A percentile compares a stretch with the other conserved stretches of the same genome.
phyloP scores from a whole-genome alignment of 2,888 invertebrate genomes.

The Metopia argyrocephala region DNA sequence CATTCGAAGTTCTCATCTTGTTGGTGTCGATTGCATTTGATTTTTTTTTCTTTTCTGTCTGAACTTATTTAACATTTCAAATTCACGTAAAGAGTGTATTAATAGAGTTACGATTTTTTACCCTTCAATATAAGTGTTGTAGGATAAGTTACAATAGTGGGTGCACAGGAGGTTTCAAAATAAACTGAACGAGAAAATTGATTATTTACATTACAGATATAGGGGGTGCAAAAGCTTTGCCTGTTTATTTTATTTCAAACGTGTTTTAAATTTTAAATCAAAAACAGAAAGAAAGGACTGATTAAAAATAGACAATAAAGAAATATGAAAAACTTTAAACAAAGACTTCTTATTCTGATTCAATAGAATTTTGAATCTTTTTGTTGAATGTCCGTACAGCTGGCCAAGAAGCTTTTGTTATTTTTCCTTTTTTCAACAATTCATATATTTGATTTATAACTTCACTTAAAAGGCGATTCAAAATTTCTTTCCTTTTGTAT shows the following conservation, averaged over 20 bases:
- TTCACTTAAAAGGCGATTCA: slow-evolving; percentile 66
- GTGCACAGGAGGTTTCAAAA: neutral
- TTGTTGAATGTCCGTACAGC: slow-evolving; percentile 6
- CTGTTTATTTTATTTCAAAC: neutral
- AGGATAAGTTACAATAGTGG: neutral
- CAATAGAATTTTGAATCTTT: neutral
- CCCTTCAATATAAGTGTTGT: neutral
- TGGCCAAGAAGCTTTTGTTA: neutral
- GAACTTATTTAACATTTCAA: slow-evolving; percentile 14
- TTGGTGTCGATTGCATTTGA: slow-evolving; percentile 31
- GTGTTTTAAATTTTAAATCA: neutral
- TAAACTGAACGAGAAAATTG: neutral
- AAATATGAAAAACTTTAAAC: neutral
- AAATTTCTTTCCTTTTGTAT: slow-evolving; percentile 18
- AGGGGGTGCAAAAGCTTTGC: too few species aligned
- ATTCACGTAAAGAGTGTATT: neutral
- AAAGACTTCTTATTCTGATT: neutral
- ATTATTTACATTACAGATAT: too few species aligned
- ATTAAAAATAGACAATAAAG: neutral
- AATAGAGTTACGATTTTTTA: neutral
- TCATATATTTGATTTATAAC: slow-evolving; percentile 63
- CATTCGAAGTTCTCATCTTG: slow-evolving; percentile 13
- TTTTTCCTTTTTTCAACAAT: neutral
- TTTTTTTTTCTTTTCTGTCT: slow-evolving; percentile 17
- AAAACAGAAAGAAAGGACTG: neutral